Percentiles rank a stretch among this genome's conserved stretches.
Evolutionary conservation across 2,888 invertebrate species (phyloP).

Genomic region (Patella depressa): DNA sequence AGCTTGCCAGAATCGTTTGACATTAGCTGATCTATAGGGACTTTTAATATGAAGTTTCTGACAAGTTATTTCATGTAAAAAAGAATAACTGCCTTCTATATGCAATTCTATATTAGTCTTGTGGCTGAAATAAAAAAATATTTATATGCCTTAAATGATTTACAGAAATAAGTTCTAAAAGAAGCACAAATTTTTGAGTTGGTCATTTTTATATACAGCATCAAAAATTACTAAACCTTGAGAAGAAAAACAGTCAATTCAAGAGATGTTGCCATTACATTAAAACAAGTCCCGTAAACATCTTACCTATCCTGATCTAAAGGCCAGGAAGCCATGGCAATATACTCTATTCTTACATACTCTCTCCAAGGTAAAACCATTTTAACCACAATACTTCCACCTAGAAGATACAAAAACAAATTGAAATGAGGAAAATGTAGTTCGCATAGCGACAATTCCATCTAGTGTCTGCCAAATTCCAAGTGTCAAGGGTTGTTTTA

Average conservation of each 20-base stretch:
- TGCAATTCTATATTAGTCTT: conserved; percentile 64
- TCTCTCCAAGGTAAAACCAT: conserved; percentile 82
- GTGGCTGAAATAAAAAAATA: conserved; percentile 40
- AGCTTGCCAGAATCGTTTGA: conserved; percentile 78
- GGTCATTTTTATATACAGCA: too few relatives aligned
- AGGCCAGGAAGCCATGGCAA: conserved; percentile 77
- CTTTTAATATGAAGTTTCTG: conserved; percentile 74
- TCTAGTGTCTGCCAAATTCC: too few relatives aligned
- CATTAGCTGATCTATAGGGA: conserved; percentile 78
- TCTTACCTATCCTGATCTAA: conserved; percentile 59
- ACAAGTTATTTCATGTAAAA: conserved; percentile 81
- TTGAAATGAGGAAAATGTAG: conserved; percentile 24
- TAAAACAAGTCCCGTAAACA: not conserved
- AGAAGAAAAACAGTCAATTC: not conserved
- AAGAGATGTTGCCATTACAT: not conserved
- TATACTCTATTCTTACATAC: conserved; percentile 80
- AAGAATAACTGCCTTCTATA: conserved; percentile 78
- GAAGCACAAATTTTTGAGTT: too few relatives aligned
- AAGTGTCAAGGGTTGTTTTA: too few relatives aligned
- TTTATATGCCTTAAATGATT: not conserved
- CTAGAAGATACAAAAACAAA: conserved; percentile 38
- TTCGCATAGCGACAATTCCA: not conserved
- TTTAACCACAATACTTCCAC: conserved; percentile 74
- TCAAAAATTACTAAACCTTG: not conserved
- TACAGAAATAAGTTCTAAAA: too few relatives aligned